Percentiles rank a stretch among this genome's conserved stretches.
These are phyloP conservation scores for Aphaenogaster rudis DNA, from an alignment of 1,140 invertebrate genomes.

Conservation along the genomic window DNA sequence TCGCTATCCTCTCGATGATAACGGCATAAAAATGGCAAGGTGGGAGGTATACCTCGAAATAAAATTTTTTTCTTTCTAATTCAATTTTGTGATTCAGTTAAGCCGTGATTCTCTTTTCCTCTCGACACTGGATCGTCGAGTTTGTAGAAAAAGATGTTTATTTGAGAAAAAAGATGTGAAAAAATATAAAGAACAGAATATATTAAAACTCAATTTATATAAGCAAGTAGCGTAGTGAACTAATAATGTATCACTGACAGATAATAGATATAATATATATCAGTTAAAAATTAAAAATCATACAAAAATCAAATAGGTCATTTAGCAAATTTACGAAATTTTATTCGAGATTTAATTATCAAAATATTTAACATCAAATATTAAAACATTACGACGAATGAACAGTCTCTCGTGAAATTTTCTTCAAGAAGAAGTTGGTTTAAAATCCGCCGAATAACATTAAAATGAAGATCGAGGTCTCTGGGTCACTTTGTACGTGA, in stretches of 20 bases:
- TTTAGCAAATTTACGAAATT: neutral
- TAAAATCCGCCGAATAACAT: constrained; percentile 6
- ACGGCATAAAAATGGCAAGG: neutral
- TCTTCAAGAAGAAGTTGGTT: neutral
- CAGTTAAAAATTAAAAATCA: neutral
- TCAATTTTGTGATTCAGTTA: neutral
- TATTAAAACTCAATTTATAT: neutral
- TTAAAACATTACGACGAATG: neutral
- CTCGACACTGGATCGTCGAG: neutral
- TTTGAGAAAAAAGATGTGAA: neutral
- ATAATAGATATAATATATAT: neutral
- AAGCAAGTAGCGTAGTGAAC: neutral
- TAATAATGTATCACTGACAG: neutral
- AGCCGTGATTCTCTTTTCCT: constrained; percentile 12
- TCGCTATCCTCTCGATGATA: constrained; percentile 12
- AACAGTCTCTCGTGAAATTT: neutral
- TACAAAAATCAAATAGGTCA: neutral
- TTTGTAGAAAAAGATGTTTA: neutral
- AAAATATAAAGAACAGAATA: neutral
- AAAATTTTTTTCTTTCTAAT: neutral
- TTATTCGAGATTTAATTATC: neutral
- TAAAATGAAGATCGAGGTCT: constrained; percentile 26
- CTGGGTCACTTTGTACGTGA: neutral
- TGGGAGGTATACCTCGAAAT: neutral
- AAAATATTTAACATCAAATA: neutral